Base-by-base conservation (phyloP, 2,113 vertebrate species). In the Macaca nemestrina region DNA sequence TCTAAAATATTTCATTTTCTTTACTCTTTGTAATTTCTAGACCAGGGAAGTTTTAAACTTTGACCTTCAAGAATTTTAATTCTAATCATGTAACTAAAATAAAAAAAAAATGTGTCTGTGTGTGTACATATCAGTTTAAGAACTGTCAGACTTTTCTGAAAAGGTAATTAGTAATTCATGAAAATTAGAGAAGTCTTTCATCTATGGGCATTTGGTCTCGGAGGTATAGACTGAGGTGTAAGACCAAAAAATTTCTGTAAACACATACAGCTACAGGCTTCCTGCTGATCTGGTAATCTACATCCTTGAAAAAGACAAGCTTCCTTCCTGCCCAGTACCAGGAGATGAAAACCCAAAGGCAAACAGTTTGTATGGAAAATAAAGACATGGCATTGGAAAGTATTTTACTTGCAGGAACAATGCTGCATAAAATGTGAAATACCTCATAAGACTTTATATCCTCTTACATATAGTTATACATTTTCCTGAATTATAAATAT, bases 111-210 rank as follows among this genome's bases (percentile, higher is more conserved):
- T 23, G 23, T 86, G 38, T 96, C 57, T 85, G 9, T 27, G 10
- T 32, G 48, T 48, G 10, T n/a, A 5, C 17, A 17, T 79, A 68
- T 95, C 86, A 95, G 73, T 81, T 38, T 92, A 88, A 55, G 67
- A 92, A 96, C 95, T 97, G 25, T 76, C 89, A 96, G 40, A 55
- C 3, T 96, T 96, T 97, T 67, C 90, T 91, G 92, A 96, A 95
- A 95, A 30, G 48, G 8, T 7, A 90, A 70, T 96, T 90, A 97
- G 95, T 95, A 98, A 97, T 98, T 96, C 38, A 75, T 88, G 50
- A 96, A 97, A 94, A 95, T 90, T 0, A 94, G 73, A 61, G 75
- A 97, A 94, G 20, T 3, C 72, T 95, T 40, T 98, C 67, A 93
- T 96, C 84, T 30, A 5, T 8, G 8, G 86, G 76, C 83, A 84